phyloP scores from a whole-genome alignment of 2,888 invertebrate species.

The Graphium colonna region DNA sequence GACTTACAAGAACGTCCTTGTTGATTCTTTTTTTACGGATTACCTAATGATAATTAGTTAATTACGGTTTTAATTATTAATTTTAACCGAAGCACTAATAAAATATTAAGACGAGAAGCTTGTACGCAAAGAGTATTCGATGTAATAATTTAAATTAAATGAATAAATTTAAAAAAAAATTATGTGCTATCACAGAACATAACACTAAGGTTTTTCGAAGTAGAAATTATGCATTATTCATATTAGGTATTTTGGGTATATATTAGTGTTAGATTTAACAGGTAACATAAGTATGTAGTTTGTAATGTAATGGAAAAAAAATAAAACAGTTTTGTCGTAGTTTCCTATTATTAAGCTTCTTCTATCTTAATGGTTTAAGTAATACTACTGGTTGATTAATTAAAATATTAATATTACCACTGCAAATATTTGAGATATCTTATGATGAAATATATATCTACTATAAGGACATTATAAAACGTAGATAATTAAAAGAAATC shows the following conservation, averaged over 20 bases:
- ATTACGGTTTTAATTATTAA: slow-evolving; percentile 81
- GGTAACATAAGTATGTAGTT: slow-evolving; percentile 79
- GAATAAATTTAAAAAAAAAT: slow-evolving; percentile 30
- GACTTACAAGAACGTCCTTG: slow-evolving; percentile 75
- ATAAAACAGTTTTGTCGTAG: slow-evolving; percentile 75
- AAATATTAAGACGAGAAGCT: slow-evolving; percentile 72
- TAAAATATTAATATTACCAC: slow-evolving; percentile 80
- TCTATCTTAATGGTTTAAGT: slow-evolving; percentile 79
- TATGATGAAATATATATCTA: slow-evolving; percentile 81
- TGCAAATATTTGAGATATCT: slow-evolving; percentile 81
- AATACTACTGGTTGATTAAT: slow-evolving; percentile 79
- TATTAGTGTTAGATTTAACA: slow-evolving; percentile 79
- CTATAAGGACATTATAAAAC: slow-evolving; percentile 81
- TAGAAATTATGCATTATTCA: slow-evolving; percentile 79
- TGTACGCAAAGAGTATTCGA: slow-evolving; percentile 72
- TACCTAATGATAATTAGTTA: slow-evolving; percentile 81
- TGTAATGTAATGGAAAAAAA: slow-evolving; percentile 76
- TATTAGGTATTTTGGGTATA: slow-evolving; percentile 80
- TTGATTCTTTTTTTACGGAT: slow-evolving; percentile 65
- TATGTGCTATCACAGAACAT: slow-evolving; percentile 70
- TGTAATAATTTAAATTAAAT: slow-evolving; percentile 50
- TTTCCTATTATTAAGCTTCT: slow-evolving; percentile 80
- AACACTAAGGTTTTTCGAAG: slow-evolving; percentile 73
- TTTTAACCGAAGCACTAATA: slow-evolving; percentile 70
- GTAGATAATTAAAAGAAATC: slow-evolving; percentile 82